Conservation (phyloP, 1,140 invertebrate genomes). For the Meloidogyne exigua region DNA sequence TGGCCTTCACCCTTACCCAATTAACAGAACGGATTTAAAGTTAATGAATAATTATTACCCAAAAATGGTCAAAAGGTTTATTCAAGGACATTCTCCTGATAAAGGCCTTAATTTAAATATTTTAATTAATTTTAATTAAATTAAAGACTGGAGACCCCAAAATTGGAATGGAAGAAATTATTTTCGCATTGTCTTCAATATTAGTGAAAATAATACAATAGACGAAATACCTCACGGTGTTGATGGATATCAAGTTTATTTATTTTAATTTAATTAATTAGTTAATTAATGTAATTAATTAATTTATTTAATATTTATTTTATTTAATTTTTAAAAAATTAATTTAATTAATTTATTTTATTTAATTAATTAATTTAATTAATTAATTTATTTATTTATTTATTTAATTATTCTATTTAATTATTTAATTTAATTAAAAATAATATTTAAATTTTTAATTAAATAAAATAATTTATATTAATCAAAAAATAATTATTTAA, state of each 20-base stretch:
- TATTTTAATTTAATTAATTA: too few relatives aligned
- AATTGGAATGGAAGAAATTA: constrained; percentile 35
- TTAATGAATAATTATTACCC: constrained; percentile 35
- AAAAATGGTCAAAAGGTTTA: constrained; percentile 37
- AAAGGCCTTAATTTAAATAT: constrained; percentile 11
- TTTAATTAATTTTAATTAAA: not conserved
- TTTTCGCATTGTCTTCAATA: constrained; percentile 23
- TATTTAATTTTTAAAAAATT: too few relatives aligned
- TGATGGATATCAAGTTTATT: constrained; percentile 19
- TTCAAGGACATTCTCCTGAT: constrained; percentile 19
- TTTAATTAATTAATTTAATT: not conserved
- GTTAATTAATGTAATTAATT: not conserved
- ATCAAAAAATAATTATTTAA: not conserved
- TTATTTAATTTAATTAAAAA: too few relatives aligned
- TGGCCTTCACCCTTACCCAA: constrained; percentile 20
- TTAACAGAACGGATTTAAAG: constrained; percentile 10
- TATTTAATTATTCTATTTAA: too few relatives aligned
- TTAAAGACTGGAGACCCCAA: constrained; percentile 30
- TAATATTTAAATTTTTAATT: too few relatives aligned
- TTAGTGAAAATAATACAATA: constrained; percentile 28
- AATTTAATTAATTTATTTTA: too few relatives aligned
- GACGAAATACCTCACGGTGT: constrained; percentile 22
- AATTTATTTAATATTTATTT: too few relatives aligned
- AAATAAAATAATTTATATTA: too few relatives aligned
- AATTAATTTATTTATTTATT: not conserved